Conservation (phyloP, 2,888 invertebrate species). For the Tetrapedia diversipes region DNA sequence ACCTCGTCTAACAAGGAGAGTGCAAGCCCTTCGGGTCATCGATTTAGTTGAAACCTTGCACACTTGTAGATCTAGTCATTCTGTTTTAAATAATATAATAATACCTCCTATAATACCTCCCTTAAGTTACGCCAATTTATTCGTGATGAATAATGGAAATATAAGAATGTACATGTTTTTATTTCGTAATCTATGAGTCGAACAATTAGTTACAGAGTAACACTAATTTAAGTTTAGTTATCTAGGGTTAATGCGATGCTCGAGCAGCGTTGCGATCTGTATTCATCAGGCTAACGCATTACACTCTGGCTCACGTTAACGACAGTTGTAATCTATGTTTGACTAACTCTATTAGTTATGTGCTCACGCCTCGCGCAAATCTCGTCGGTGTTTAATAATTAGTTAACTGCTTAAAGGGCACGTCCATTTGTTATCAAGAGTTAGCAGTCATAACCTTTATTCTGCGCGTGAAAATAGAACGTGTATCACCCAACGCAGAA, state of each 20-base stretch:
- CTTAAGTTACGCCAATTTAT: too few relatives aligned
- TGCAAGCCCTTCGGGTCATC: too few relatives aligned
- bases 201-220: too few relatives aligned
- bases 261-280: slow-evolving; percentile 10
- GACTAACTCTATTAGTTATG: slow-evolving; percentile 20
- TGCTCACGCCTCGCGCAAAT: slow-evolving; percentile 21
- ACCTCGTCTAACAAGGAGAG: too few relatives aligned
- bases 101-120: too few relatives aligned
- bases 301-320: slow-evolving; percentile 40
- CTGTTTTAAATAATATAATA: too few relatives aligned
- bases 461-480: neutral
- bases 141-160: too few relatives aligned
- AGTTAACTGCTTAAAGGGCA: slow-evolving; percentile 7
- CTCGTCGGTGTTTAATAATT: slow-evolving; percentile 23
- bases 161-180: too few relatives aligned
- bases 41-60: too few relatives aligned
- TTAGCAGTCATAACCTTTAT: neutral
- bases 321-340: slow-evolving; percentile 41
- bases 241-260: slow-evolving; percentile 17
- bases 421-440: neutral
- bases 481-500: neutral
- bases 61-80: too few relatives aligned
- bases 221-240: too few relatives aligned
- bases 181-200: too few relatives aligned
- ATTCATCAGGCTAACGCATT: slow-evolving; percentile 18